phyloP scores from a whole-genome alignment of 2,113 vertebrate genomes.

The Myrmecobius fasciatus region DNA sequence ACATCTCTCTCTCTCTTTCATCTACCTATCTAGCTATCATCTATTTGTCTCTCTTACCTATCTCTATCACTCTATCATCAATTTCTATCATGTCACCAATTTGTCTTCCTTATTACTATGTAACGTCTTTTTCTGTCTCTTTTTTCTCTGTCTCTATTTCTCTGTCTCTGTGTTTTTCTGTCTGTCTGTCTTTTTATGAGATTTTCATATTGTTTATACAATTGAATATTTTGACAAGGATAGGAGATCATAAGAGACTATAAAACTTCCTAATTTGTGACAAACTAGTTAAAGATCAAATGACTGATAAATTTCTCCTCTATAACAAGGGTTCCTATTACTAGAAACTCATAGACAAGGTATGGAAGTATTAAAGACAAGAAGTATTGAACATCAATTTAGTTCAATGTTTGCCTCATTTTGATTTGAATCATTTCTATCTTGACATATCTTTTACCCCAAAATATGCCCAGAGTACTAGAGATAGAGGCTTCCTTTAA shows the following conservation, averaged over 20 bases:
- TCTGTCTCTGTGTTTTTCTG: too few relatives aligned
- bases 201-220: neutral
- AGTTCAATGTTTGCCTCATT: neutral
- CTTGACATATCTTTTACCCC: neutral
- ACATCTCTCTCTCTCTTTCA: neutral
- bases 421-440: neutral
- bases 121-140: neutral
- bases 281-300: neutral
- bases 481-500: too few relatives aligned
- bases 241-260: neutral
- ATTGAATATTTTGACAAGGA: neutral
- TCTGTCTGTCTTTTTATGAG: too few relatives aligned
- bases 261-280: neutral
- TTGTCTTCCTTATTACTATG: too few relatives aligned
- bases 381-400: neutral
- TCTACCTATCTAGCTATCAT: neutral
- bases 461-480: neutral
- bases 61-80: neutral
- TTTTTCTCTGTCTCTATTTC: neutral
- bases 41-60: neutral
- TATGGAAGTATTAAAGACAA: neutral
- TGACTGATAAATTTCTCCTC: neutral
- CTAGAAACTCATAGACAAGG: neutral
- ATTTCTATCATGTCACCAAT: too few relatives aligned
- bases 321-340: neutral